A percentile compares a stretch with the other conserved stretches of the same genome.
These are phyloP conservation scores for Cynoglossus semilaevis DNA, from an alignment of 2,113 vertebrate genomes.

Conservation along the genomic window DNA sequence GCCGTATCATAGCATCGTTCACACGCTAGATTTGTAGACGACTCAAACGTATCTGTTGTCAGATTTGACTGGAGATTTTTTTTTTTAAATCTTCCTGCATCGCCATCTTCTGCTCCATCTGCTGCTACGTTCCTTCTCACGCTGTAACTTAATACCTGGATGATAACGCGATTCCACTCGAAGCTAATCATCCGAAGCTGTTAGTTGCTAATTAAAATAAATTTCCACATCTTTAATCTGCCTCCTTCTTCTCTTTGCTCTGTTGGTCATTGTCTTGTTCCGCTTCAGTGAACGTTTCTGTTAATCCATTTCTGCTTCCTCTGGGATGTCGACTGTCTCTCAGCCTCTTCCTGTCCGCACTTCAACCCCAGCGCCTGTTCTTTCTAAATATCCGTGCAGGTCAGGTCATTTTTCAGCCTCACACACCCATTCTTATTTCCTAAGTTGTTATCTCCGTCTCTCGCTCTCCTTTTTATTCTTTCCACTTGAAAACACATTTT, in stretches of 20 bases:
- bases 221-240: not conserved
- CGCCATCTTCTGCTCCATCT: too few species aligned
- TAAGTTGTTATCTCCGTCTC: too few species aligned
- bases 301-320: not conserved
- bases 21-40: too few species aligned
- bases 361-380: slow-evolving; percentile 8
- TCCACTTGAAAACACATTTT: too few species aligned
- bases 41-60: too few species aligned
- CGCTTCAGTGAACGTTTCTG: not conserved
- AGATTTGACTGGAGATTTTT: too few species aligned
- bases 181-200: not conserved
- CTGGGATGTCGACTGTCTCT: slow-evolving; percentile 1
- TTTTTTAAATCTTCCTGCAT: too few species aligned
- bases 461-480: too few species aligned
- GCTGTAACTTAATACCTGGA: not conserved
- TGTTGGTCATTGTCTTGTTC: not conserved
- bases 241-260: not conserved
- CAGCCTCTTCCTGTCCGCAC: not conserved
- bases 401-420: not conserved
- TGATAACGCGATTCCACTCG: not conserved
- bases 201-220: not conserved
- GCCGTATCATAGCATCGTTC: too few species aligned
- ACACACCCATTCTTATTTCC: too few species aligned
- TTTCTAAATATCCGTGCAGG: slow-evolving; percentile 34
- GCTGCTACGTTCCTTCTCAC: too few species aligned